Conservation (phyloP, 2,113 vertebrate species). For the Phyllopteryx taeniolatus region DNA sequence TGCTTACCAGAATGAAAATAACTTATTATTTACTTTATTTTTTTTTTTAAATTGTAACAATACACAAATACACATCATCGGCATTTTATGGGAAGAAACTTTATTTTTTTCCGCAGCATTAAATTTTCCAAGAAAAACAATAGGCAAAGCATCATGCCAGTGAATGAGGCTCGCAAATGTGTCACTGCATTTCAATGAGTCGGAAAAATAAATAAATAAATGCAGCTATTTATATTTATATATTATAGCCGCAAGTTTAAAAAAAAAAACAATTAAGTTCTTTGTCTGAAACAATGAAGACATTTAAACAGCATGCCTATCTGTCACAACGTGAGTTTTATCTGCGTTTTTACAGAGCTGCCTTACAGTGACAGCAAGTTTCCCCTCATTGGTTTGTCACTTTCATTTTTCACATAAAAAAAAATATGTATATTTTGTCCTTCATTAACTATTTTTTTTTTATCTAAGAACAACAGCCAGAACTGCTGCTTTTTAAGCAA, state of each 20-base stretch:
- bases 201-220: background rate
- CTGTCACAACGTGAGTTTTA: background rate
- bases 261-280: background rate
- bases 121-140: too few species aligned
- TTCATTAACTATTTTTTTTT: conserved; percentile 45
- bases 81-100: too few species aligned
- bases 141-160: too few species aligned
- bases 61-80: too few species aligned
- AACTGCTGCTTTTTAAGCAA: conserved; percentile 44
- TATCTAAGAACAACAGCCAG: conserved; percentile 42
- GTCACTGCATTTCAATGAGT: background rate
- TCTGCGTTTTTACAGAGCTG: background rate
- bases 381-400: conserved; percentile 13
- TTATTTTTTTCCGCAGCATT: too few species aligned
- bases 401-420: conserved; percentile 25
- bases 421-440: conserved; percentile 27
- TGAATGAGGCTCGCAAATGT: too few species aligned
- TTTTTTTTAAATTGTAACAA: too few species aligned
- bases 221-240: background rate
- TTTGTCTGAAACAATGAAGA: background rate
- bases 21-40: background rate
- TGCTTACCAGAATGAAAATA: background rate
- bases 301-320: background rate
- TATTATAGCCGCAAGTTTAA: too few species aligned
- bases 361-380: conserved; percentile 10